phyloP scores from a whole-genome alignment of 30 jellyfish, hydroid and myxozoan genomes.

The Chrysaora quinquecirrha region DNA sequence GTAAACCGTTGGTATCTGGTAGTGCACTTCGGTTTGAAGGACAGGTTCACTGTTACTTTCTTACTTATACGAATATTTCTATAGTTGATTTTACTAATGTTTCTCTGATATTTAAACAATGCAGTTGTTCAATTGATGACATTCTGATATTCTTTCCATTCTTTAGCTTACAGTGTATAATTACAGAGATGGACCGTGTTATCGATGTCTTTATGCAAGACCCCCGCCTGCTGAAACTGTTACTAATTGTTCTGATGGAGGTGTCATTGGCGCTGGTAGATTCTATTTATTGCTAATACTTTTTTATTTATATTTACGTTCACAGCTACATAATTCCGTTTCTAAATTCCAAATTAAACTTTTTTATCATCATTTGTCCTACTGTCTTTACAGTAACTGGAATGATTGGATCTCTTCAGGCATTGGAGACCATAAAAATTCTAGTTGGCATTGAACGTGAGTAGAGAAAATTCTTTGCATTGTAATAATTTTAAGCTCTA shows the following conservation, averaged over 20 bases:
- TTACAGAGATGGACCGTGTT: slow-evolving; percentile 88
- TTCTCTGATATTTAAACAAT: too few relatives aligned
- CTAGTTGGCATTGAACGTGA: slow-evolving; percentile 70
- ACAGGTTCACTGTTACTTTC: slow-evolving; percentile 91
- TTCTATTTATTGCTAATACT: too few relatives aligned
- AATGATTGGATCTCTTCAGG: slow-evolving; percentile 93
- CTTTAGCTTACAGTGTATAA: slow-evolving; percentile 85
- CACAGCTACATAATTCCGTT: too few relatives aligned
- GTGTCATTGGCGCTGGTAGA: slow-evolving; percentile 98
- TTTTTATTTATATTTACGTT: too few relatives aligned
- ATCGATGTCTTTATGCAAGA: slow-evolving; percentile 87
- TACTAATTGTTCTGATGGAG: slow-evolving; percentile 97
- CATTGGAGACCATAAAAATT: slow-evolving; percentile 88
- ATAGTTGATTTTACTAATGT: too few relatives aligned
- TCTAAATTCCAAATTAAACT: too few relatives aligned
- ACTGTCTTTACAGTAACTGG: slow-evolving; percentile 98
- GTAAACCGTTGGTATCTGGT: slow-evolving; percentile 91
- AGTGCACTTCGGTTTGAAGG: slow-evolving; percentile 98
- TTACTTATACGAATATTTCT: too few relatives aligned
- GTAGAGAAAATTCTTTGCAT: too few relatives aligned
- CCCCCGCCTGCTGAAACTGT: slow-evolving; percentile 98
- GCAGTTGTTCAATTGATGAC: too few relatives aligned
- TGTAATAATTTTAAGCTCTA: too few relatives aligned
- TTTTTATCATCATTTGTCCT: too few relatives aligned
- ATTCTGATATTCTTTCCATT: background rate